Evolutionary conservation across 2,797 vertebrate species (phyloP), one percentile per base, ranked within the genome.

Genomic region (Melanotaenia parkinsoni): DNA sequence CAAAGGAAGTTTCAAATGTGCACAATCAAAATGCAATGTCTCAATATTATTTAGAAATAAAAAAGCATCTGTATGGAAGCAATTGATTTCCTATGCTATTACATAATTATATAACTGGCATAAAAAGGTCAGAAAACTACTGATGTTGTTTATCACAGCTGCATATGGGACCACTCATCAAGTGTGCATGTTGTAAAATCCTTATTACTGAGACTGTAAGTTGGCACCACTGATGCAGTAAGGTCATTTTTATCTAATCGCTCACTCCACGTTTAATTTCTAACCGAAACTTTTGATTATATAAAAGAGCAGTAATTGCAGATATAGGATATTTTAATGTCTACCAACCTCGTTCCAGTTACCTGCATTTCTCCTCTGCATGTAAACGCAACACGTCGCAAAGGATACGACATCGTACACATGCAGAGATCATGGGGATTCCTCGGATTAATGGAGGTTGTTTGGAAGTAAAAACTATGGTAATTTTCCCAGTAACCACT

Each of bases 281-380:
- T 45, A 45, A 45, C 43, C 43, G 6, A 45, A 45, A 1, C 18
- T 45, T 45, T 16, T 7, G 4, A 20, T 45, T 20, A 16, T 45
- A 20, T 45, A 20, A 45, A 45, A 45, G 4, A 58, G 30, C 16
- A 20, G 18, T 2, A 20, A 45, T 45, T 45, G 18, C 43, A 45
- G 1, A 45, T 20, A 16, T 20, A 45, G 43, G 64, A 70, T 64
- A 77, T 84, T 71, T 73, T 77, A 72, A 71, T 53, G 66, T 66
- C 22, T 45, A 7, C 43, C 5, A 38, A 38, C 37, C 37, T 13
- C 37, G 1, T 60, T 4, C 62, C 4, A 38, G 50, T 32, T n/a
- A 35, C 11, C 28, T 33, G 9, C 16, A 28, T 1, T 8, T 5
- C 5, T 66, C 38, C 59, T 1, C 33, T 57, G 62, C 61, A 66